A percentile compares a stretch with the other conserved stretches of the same genome.
These are phyloP conservation scores for Vanessa atalanta DNA, from an alignment of 1,140 invertebrate species.

Conservation along the genomic window DNA sequence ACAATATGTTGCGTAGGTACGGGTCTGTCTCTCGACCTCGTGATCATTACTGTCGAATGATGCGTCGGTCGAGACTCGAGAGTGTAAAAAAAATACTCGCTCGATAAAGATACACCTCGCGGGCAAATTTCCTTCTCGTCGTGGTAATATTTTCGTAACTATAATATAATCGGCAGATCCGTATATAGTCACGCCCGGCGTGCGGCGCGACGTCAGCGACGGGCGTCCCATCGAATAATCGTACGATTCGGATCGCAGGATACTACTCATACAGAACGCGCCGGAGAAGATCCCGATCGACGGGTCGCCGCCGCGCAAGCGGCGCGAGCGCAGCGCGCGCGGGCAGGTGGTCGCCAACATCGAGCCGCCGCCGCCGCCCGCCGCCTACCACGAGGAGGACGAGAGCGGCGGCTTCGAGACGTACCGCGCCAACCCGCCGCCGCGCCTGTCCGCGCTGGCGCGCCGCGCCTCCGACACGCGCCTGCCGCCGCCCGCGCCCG, in stretches of 20 bases:
- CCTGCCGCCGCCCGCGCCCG: constrained; percentile 36
- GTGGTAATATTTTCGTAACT: too few relatives aligned
- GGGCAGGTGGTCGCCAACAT: constrained; percentile 83
- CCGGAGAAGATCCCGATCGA: constrained; percentile 86
- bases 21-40: too few relatives aligned
- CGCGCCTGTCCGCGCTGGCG: constrained; percentile 58
- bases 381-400: constrained; percentile 73
- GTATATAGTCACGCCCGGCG: too few relatives aligned
- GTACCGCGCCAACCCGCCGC: constrained; percentile 67
- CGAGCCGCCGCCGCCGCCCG: constrained; percentile 77
- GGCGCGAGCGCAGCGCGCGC: constrained; percentile 59
- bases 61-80: too few relatives aligned
- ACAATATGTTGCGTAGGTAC: too few relatives aligned
- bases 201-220: too few relatives aligned
- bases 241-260: constrained; percentile 65
- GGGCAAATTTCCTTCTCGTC: too few relatives aligned
- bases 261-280: constrained; percentile 95
- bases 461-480: constrained; percentile 77
- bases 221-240: too few relatives aligned
- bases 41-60: too few relatives aligned
- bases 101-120: too few relatives aligned
- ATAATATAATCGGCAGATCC: too few relatives aligned
- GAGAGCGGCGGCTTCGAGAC: constrained; percentile 78
- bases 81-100: too few relatives aligned
- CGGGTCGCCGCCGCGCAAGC: constrained; percentile 77